A percentile compares a stretch with the other conserved stretches of the same genome.
These are phyloP conservation scores for Drosophila lacicola DNA, from an alignment of 2,888 invertebrate genomes.

Conservation along the genomic window DNA sequence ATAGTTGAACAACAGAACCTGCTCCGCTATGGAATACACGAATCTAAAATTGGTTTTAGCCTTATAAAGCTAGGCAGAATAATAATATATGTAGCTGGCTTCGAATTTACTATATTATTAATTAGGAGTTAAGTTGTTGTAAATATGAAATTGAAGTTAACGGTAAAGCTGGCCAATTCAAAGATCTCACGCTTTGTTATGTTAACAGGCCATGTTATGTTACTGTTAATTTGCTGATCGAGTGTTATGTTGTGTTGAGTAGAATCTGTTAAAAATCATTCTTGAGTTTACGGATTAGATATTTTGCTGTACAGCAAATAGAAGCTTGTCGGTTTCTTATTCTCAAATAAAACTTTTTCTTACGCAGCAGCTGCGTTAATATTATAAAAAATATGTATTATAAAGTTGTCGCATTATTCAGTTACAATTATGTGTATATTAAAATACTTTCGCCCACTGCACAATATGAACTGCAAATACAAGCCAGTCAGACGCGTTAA, in stretches of 20 bases:
- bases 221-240: conserved; percentile 10
- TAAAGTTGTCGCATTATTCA: too few relatives aligned
- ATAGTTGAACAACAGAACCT: conserved; percentile 23
- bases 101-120: background rate
- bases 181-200: background rate
- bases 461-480: conserved; percentile 33
- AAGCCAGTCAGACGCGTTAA: conserved; percentile 40
- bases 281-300: background rate
- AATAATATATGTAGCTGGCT: background rate
- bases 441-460: conserved; percentile 9
- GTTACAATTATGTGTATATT: background rate
- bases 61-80: background rate
- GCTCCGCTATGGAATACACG: conserved; percentile 12
- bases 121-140: background rate
- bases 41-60: background rate
- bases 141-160: conserved; percentile 21
- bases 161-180: conserved; percentile 1
- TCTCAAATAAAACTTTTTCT: background rate
- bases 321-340: too few relatives aligned
- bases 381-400: background rate
- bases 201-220: background rate
- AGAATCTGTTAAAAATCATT: background rate
- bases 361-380: background rate
- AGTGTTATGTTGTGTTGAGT: background rate
- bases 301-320: background rate